Evolutionary conservation across 2,888 invertebrate species (phyloP).

Genomic region (Hydriomena furcata): DNA sequence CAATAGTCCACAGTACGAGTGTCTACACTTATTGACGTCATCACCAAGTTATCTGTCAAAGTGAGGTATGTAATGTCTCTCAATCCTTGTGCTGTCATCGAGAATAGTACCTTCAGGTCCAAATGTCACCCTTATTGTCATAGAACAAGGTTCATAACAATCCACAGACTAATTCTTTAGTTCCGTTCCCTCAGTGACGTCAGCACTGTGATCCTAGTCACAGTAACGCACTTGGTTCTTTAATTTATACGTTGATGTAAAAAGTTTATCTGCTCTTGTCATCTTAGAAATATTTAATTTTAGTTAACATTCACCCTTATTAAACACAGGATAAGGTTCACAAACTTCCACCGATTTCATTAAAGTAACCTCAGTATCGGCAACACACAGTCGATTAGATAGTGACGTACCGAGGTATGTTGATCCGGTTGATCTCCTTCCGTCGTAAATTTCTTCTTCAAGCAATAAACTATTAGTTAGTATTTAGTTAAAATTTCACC

Average conservation of each 20-base stretch:
- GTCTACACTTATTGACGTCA: neutral
- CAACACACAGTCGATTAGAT: slow-evolving; percentile 8
- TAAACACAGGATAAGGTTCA: slow-evolving; percentile 7
- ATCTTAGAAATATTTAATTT: neutral
- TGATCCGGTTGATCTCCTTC: slow-evolving; percentile 49
- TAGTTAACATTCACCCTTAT: neutral
- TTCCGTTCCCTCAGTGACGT: slow-evolving; percentile 8
- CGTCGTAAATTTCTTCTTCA: neutral
- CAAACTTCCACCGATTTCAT: neutral
- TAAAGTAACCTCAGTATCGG: slow-evolving; percentile 21
- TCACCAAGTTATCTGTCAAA: too few species aligned
- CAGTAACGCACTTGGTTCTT: slow-evolving; percentile 1
- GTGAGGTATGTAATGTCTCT: too few species aligned
- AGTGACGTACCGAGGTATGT: slow-evolving; percentile 10
- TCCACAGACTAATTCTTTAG: neutral
- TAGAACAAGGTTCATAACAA: neutral
- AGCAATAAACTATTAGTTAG: neutral
- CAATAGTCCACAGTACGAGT: neutral
- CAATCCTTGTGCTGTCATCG: too few species aligned
- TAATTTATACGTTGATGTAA: neutral
- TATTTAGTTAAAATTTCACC: neutral
- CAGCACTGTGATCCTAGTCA: neutral
- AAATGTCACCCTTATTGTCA: neutral
- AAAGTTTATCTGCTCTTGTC: too few species aligned
- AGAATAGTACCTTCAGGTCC: neutral